Percentiles rank a stretch among this genome's conserved stretches.
phyloP scores from a whole-genome alignment of 1,140 invertebrate genomes.

The Leguminivora glycinivorella region DNA sequence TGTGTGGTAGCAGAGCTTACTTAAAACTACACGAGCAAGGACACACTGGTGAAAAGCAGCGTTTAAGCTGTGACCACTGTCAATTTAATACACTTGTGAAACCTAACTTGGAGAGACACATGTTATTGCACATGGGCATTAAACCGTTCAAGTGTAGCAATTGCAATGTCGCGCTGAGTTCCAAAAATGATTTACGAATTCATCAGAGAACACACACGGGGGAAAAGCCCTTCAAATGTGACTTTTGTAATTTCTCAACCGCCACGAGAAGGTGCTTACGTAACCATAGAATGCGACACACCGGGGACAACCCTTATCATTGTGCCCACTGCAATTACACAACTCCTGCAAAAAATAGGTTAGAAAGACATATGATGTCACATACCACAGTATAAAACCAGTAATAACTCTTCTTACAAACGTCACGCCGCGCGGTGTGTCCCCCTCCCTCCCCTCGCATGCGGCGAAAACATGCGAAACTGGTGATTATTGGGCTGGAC shows the following conservation, averaged over 20 bases:
- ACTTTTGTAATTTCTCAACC: background rate
- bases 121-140: background rate
- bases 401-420: no score
- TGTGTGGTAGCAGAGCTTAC: background rate
- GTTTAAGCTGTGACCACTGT: background rate
- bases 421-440: no score
- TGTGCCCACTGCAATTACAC: background rate
- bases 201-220: constrained; percentile 1
- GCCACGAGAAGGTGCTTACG: background rate
- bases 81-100: background rate
- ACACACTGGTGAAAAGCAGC: background rate
- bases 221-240: background rate
- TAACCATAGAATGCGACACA: background rate
- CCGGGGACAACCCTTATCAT: background rate
- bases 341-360: background rate
- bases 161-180: background rate
- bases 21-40: background rate
- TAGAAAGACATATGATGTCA: background rate
- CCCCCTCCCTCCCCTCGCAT: no score
- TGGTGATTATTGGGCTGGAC: no score
- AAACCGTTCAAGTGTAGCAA: constrained; percentile 1
- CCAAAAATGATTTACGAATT: background rate
- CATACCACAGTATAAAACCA: no score
- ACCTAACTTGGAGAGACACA: background rate
- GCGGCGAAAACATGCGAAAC: no score